Base-by-base conservation (phyloP, 2,113 vertebrate genomes). In the Epinephelus lanceolatus region DNA sequence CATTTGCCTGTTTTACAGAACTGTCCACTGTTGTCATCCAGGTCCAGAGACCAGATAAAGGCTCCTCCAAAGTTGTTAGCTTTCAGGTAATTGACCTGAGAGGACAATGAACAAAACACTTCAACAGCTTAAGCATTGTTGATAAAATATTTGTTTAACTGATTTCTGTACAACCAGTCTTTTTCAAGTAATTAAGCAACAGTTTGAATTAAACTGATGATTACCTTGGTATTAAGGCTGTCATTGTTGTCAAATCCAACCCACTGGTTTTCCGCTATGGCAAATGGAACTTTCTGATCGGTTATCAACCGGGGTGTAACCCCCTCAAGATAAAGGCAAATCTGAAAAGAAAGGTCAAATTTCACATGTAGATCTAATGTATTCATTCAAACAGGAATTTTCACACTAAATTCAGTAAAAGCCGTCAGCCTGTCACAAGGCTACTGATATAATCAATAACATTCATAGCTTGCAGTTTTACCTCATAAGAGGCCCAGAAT, bases 401-500 rank as follows among this genome's bases (percentile, higher is more conserved):
- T 27, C 37, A 23, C 23, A 49, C 25, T 1, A 49, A 49, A 40
- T 18, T 8, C 21, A 63, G 19, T 14, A 2, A 18, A 67, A 76
- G 12, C 2, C 1, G 2, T 70, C 30, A 3, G 15, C 6, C 0
- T 53, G 11, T 21, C 19, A 5, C 66, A n/a, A 51, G 11, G 23
- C 13, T 25, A 9, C 23, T n/a, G 10, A 23, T 33, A 5, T 59
- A n/a, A 66, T n/a, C 0, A 6, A 17, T 45, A 23, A 14, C 19
- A 47, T 56, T 57, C 17, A 42, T 3, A 42, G 7, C 5, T 15
- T 12, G 6, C 11, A 61, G 0, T 53, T 53, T 37, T 83, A 97
- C 96, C 94, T 96, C 96, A 84, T 94, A 96, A 82, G 93, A 94
- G 71, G 95, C 89, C 95, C 94, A 93, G 73, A 96, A 87, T 57